Percentiles rank a stretch among this genome's conserved stretches.
Evolutionary conservation across 2,888 invertebrate genomes (phyloP).

Genomic region (Noctua janthe): DNA sequence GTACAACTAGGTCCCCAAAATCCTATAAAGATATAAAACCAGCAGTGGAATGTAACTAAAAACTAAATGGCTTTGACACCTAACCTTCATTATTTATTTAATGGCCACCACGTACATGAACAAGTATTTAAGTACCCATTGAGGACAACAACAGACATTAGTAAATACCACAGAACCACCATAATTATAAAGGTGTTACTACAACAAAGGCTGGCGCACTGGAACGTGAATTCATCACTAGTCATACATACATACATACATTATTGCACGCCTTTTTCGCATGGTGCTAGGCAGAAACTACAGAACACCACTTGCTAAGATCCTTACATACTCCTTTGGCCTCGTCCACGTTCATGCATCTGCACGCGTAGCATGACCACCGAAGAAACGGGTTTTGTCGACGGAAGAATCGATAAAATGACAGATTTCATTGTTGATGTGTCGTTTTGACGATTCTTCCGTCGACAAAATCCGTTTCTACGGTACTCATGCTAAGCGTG

Average conservation of each 20-base stretch:
- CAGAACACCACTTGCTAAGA: background rate
- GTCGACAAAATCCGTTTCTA: too few species aligned
- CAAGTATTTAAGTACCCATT: background rate
- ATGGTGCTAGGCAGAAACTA: background rate
- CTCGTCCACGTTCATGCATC: background rate
- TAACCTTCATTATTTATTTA: background rate
- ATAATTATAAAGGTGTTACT: background rate
- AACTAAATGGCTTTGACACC: background rate
- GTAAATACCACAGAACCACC: background rate
- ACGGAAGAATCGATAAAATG: too few species aligned
- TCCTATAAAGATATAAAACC: background rate
- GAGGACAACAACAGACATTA: background rate
- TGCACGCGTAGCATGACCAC: background rate
- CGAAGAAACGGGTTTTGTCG: too few species aligned
- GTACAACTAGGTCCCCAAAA: background rate
- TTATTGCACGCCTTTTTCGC: background rate
- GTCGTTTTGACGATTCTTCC: too few species aligned
- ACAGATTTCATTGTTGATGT: too few species aligned
- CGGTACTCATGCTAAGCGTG: too few species aligned
- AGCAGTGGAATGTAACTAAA: background rate
- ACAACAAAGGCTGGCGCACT: slow-evolving; percentile 3
- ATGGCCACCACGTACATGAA: background rate
- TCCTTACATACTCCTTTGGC: background rate
- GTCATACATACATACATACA: background rate
- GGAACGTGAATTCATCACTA: background rate